Conservation (phyloP, 2,113 vertebrate genomes). For the Scomber scombrus region DNA sequence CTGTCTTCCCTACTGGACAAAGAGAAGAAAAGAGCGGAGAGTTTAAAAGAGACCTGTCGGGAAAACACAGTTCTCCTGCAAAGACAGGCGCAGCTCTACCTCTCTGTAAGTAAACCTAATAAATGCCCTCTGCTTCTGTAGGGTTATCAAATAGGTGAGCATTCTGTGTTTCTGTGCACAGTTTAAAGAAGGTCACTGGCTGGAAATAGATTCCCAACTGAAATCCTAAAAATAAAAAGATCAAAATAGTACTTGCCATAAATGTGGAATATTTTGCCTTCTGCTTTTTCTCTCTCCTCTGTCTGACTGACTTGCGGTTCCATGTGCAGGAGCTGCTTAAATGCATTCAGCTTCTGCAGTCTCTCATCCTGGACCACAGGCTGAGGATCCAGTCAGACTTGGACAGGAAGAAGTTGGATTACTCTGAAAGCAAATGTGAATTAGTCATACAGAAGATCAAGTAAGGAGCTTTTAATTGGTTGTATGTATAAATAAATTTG, state of each 20-base stretch:
- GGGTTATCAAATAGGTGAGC: no score
- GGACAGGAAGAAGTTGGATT: conserved; percentile 87
- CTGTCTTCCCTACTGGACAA: conserved; percentile 81
- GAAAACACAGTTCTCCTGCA: conserved; percentile 84
- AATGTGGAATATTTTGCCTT: neutral
- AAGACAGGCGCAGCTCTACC: conserved; percentile 83
- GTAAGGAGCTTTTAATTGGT: conserved; percentile 71
- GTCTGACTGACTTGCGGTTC: neutral
- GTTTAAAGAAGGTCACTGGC: neutral
- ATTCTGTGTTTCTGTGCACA: neutral
- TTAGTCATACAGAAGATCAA: conserved; percentile 89
- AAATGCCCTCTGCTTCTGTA: no score
- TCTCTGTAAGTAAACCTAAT: conserved; percentile 69
- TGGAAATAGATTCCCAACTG: neutral
- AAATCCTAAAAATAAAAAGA: neutral
- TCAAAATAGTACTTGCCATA: no score
- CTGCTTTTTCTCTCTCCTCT: neutral
- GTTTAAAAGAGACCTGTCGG: conserved; percentile 73
- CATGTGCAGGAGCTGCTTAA: conserved; percentile 85
- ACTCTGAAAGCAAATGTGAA: conserved; percentile 89
- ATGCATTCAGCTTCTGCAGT: conserved; percentile 87
- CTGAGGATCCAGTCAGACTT: conserved; percentile 87
- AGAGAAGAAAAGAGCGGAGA: conserved; percentile 84
- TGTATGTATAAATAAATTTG: neutral
- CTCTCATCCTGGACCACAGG: conserved; percentile 86